Evolutionary conservation across 2,797 vertebrate genomes (phyloP).

Genomic region (Anguilla marmorata): DNA sequence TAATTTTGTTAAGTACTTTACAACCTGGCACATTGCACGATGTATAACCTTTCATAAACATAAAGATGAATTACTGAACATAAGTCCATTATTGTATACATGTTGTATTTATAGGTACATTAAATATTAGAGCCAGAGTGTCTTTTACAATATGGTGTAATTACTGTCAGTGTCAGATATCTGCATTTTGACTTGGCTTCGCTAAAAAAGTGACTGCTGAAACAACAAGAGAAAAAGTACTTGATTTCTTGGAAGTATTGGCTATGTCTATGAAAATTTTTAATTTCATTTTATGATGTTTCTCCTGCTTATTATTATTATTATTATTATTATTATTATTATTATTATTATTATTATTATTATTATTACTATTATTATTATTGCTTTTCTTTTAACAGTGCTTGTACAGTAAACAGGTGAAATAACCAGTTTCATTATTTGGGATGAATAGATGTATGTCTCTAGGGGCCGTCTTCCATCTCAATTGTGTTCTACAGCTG

Average conservation of each 20-base stretch:
- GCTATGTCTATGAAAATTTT: constrained; percentile 54
- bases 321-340: background rate
- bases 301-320: background rate
- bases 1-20: too few species aligned
- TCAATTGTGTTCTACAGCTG: constrained; percentile 85
- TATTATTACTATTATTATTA: constrained; percentile 30
- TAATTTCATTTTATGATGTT: constrained; percentile 39
- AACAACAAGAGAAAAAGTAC: constrained; percentile 61
- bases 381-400: constrained; percentile 71
- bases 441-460: constrained; percentile 63
- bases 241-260: constrained; percentile 48
- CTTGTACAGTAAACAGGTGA: constrained; percentile 85
- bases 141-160: constrained; percentile 69
- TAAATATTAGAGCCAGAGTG: constrained; percentile 58
- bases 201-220: constrained; percentile 32
- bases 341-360: too few species aligned
- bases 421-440: constrained; percentile 76
- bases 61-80: constrained; percentile 75
- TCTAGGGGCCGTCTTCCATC: constrained; percentile 68
- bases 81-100: constrained; percentile 64
- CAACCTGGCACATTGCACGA: too few species aligned
- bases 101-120: constrained; percentile 74
- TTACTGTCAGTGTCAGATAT: constrained; percentile 66
- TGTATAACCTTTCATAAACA: constrained; percentile 1
- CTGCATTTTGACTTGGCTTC: constrained; percentile 67